phyloP scores from a whole-genome alignment of 2,113 vertebrate genomes.

The Neogale vison region DNA sequence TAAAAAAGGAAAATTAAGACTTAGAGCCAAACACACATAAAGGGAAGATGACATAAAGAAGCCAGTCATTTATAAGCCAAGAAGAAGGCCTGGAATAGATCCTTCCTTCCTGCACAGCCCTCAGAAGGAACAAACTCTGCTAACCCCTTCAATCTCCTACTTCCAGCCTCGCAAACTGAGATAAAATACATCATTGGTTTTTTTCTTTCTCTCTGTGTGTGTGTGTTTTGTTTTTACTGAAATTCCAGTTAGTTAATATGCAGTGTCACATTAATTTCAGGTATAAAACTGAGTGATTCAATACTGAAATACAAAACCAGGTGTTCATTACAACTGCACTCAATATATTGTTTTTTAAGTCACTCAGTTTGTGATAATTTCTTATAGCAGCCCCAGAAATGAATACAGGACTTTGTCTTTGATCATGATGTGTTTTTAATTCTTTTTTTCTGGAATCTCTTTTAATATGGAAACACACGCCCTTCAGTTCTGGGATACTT shows the following conservation, averaged over 20 bases:
- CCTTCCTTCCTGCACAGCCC: rapidly evolving
- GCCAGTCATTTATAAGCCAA: neutral
- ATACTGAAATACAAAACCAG: neutral
- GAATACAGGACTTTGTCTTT: neutral
- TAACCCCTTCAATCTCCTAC: neutral
- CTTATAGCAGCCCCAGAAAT: neutral
- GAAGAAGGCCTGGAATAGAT: neutral
- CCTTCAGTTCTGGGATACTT: neutral
- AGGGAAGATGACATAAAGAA: neutral
- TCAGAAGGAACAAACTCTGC: neutral
- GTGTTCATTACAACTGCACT: neutral
- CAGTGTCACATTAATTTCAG: neutral
- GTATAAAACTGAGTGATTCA: neutral
- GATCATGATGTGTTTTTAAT: neutral
- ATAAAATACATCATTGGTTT: neutral
- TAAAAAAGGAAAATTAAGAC: neutral
- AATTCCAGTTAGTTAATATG: neutral
- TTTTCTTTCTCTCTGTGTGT: neutral
- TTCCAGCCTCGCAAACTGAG: neutral
- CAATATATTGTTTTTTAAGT: neutral
- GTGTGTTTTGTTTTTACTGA: neutral
- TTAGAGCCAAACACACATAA: neutral
- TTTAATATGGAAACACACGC: neutral
- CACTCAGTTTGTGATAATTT: neutral
- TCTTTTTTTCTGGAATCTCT: neutral